Base-by-base conservation (phyloP, 2,113 vertebrate species). In the Barnardius zonarius region DNA sequence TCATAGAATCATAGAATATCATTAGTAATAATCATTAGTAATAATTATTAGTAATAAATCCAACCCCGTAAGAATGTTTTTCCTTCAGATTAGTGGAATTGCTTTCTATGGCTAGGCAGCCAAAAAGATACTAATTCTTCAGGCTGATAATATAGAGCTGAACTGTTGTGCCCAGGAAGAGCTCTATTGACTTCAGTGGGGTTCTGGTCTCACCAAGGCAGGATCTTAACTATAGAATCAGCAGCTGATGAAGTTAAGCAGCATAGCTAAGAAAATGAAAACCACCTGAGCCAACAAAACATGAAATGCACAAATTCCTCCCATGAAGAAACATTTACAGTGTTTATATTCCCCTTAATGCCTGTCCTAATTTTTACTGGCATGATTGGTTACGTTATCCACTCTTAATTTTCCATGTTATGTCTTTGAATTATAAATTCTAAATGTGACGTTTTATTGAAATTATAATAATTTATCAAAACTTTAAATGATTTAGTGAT, bases 371-470 rank as follows among this genome's bases (percentile, higher is more conserved):
- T 80, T 97, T 97, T 93, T 91, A 95, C 79, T 92, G 83, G 83
- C 1, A 12, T 51, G 37, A 35, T 35, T 77, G 43, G 44, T 88
- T 79, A 54, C 35, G 3, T 33, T 78, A 64, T 57, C 49, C 84
- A 54, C 19, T 73, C 88, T 95, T 90, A 61, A 73, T 94, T 95
- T 96, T 78, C 18, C 0, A 3, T 31, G 77, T 92, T 70, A 49
- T 70, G 4, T 86, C 44, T 84, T 59, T 88, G 76, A 93, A 92
- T 37, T 93, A 11, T 87, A 94, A 95, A 95, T 93, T 87, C 54
- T 89, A 79, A 66, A 89, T 92, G 67, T 96, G 78, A 85, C 51
- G 80, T 83, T 82, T 97, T 92, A 95, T 93, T 96, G 88, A 96
- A 93, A 93, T 91, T 49, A 14, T 85, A 87, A 87, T 69, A 0